Conservation (phyloP, 2,888 invertebrate genomes). For the Octodonta nipae region DNA sequence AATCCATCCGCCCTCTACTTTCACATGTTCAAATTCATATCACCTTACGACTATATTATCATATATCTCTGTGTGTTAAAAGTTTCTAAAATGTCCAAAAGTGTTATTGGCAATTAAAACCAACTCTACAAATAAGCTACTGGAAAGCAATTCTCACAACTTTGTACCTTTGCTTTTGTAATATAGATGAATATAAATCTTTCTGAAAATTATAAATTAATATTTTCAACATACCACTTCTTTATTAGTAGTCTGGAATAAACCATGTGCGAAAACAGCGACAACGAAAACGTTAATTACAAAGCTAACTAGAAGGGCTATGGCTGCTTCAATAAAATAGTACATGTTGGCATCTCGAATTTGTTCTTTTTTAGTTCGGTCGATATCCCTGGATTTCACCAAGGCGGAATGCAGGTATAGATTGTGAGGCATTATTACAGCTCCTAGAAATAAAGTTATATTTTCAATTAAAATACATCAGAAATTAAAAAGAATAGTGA, state of each 20-base stretch:
- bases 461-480: background rate
- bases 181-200: slow-evolving; percentile 5
- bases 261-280: slow-evolving; percentile 70
- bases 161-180: slow-evolving; percentile 5
- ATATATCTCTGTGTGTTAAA: no score
- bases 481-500: no score
- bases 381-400: slow-evolving; percentile 72
- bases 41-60: no score
- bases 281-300: slow-evolving; percentile 80
- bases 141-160: slow-evolving; percentile 5
- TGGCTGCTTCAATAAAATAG: slow-evolving; percentile 60
- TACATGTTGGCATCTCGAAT: slow-evolving; percentile 74
- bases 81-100: no score
- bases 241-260: slow-evolving; percentile 55
- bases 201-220: background rate
- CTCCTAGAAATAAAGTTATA: slow-evolving; percentile 28
- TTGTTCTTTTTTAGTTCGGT: slow-evolving; percentile 53
- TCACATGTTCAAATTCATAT: no score
- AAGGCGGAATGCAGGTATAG: slow-evolving; percentile 78
- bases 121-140: no score
- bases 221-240: slow-evolving; percentile 45
- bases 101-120: no score
- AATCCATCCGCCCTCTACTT: no score
- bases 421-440: slow-evolving; percentile 87
- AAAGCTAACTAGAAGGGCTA: slow-evolving; percentile 69